Conservation (phyloP, 2,888 invertebrate species). For the Itoplectis maculator region DNA sequence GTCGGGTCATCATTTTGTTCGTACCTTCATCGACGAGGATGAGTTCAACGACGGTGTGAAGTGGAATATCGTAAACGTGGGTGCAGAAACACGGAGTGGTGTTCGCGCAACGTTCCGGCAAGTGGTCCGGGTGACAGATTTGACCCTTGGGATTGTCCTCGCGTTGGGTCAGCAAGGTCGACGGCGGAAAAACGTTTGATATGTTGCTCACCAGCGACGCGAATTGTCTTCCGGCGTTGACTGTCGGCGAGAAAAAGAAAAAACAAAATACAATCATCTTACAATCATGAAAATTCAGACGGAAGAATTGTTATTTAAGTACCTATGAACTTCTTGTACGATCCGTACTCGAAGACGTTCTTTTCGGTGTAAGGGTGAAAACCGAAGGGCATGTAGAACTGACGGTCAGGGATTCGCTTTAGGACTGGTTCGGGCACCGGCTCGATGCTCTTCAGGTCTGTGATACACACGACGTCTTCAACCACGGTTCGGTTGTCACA, state of each 20-base stretch:
- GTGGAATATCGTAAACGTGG: slow-evolving; percentile 88
- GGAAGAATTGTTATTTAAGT: neutral
- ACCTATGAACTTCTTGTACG: slow-evolving; percentile 88
- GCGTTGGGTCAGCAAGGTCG: slow-evolving; percentile 93
- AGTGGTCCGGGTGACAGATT: slow-evolving; percentile 93
- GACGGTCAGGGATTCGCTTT: slow-evolving; percentile 91
- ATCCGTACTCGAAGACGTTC: slow-evolving; percentile 89
- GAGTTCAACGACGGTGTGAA: slow-evolving; percentile 93
- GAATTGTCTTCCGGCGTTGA: slow-evolving; percentile 90
- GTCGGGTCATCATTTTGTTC: too few species aligned
- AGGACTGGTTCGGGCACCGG: slow-evolving; percentile 89
- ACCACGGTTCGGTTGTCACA: slow-evolving; percentile 87
- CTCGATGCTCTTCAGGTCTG: slow-evolving; percentile 90
- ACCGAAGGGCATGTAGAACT: slow-evolving; percentile 92
- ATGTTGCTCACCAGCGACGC: slow-evolving; percentile 90
- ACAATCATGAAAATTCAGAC: neutral
- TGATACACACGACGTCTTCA: slow-evolving; percentile 90
- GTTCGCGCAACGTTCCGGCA: slow-evolving; percentile 76
- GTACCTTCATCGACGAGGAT: slow-evolving; percentile 94
- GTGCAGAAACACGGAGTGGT: slow-evolving; percentile 85
- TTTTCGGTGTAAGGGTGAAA: slow-evolving; percentile 91
- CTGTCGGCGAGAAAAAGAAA: neutral
- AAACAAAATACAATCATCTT: neutral
- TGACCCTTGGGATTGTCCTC: slow-evolving; percentile 90
- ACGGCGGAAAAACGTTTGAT: slow-evolving; percentile 90